These are phyloP conservation scores for Neodontobutis hainanensis DNA, from an alignment of 2,113 vertebrate genomes.

Conservation along the genomic window DNA sequence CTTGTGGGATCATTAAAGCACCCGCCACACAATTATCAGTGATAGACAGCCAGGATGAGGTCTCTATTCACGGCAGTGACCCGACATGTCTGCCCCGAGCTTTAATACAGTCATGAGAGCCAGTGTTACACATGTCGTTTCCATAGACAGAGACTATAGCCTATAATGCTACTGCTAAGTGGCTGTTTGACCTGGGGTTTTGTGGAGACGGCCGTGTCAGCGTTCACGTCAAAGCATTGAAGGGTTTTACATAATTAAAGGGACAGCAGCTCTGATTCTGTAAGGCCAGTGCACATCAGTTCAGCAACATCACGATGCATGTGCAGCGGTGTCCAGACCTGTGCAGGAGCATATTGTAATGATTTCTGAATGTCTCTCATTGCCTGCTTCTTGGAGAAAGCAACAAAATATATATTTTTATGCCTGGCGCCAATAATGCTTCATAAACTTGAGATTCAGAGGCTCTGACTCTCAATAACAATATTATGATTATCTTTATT, in stretches of 20 bases:
- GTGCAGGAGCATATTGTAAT: too few relatives aligned
- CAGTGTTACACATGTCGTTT: slow-evolving; percentile 20
- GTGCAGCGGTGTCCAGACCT: too few relatives aligned
- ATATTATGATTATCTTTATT: too few relatives aligned
- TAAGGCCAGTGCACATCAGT: too few relatives aligned
- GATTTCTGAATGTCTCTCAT: too few relatives aligned
- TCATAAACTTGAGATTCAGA: too few relatives aligned
- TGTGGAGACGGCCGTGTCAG: slow-evolving; percentile 27
- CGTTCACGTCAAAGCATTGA: not conserved
- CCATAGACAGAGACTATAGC: slow-evolving; percentile 8
- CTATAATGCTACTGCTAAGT: slow-evolving; percentile 19
- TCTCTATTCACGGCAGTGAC: not conserved
- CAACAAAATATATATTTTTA: too few relatives aligned
- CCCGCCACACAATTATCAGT: slow-evolving; percentile 30
- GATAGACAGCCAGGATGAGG: slow-evolving; percentile 11
- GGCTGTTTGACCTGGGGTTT: slow-evolving; percentile 19
- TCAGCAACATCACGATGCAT: too few relatives aligned
- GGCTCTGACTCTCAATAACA: too few relatives aligned
- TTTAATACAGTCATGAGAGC: slow-evolving; percentile 16
- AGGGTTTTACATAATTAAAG: slow-evolving; percentile 33
- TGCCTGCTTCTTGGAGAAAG: too few relatives aligned
- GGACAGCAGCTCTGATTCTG: slow-evolving; percentile 34
- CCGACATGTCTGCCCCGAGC: slow-evolving; percentile 17
- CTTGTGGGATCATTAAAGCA: slow-evolving; percentile 40
- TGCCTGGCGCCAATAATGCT: too few relatives aligned